Evolutionary conservation across 2,797 vertebrate species (phyloP).

Genomic region (Columba guinea): DNA sequence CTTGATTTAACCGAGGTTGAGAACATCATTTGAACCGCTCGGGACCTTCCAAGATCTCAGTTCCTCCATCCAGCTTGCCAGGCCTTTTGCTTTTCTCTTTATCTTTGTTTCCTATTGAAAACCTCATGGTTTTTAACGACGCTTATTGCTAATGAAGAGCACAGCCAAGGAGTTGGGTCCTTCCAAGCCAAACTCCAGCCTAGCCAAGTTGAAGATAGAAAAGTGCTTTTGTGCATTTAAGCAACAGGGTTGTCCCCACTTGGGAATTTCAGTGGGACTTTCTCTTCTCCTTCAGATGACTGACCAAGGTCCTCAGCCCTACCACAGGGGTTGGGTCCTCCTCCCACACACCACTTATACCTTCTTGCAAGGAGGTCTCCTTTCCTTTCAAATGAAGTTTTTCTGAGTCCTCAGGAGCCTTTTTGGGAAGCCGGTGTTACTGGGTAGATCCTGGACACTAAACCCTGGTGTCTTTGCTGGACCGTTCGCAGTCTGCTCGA

Average conservation of each 20-base stretch:
- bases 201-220: neutral
- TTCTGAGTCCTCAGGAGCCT: neutral
- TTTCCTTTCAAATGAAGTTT: neutral
- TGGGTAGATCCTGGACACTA: neutral
- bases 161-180: accelerated
- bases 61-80: neutral
- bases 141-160: neutral
- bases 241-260: neutral
- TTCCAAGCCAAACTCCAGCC: neutral
- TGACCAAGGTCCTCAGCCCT: neutral
- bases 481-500: neutral
- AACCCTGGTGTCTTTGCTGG: neutral
- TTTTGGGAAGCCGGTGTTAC: neutral
- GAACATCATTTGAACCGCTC: neutral
- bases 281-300: neutral
- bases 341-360: accelerated
- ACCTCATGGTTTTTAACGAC: neutral
- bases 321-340: accelerated
- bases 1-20: neutral
- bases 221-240: neutral
- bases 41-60: neutral
- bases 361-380: neutral
- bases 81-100: neutral
- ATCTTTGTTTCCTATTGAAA: neutral
- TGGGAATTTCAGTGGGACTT: neutral